Evolutionary conservation across 1,140 invertebrate species (phyloP).

Genomic region (Nylanderia fulva): DNA sequence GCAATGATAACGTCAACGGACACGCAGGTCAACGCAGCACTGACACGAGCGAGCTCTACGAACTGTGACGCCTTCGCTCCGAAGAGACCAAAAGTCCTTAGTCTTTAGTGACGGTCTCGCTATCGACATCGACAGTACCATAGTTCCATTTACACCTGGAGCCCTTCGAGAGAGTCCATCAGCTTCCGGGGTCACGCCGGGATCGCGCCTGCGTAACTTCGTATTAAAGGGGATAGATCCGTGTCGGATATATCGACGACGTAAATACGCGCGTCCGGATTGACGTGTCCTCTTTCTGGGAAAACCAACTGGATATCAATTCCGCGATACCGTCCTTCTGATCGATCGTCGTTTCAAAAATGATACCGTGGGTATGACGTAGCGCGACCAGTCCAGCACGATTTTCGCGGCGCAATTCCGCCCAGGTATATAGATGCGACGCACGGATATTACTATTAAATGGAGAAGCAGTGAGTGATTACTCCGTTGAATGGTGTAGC

Average conservation of each 20-base stretch:
- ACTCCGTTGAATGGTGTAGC: background rate
- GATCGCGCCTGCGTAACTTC: constrained; percentile 2
- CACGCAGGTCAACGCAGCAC: constrained; percentile 66
- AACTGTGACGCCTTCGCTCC: constrained; percentile 50
- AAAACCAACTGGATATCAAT: background rate
- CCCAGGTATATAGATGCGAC: background rate
- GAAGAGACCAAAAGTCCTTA: background rate
- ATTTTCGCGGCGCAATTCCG: background rate
- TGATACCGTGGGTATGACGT: background rate
- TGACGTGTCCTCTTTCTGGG: background rate
- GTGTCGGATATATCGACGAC: background rate
- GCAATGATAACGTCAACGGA: constrained; percentile 74
- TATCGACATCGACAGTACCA: too few relatives aligned
- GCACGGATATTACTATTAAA: constrained; percentile 30
- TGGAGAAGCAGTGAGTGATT: constrained; percentile 27
- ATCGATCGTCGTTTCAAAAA: background rate
- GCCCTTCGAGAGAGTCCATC: too few relatives aligned
- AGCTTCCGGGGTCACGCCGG: background rate
- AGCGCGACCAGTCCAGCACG: background rate
- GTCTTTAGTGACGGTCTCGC: constrained; percentile 24
- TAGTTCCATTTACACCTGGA: too few relatives aligned
- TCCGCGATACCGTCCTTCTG: background rate
- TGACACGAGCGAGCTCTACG: constrained; percentile 51
- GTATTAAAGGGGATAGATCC: constrained; percentile 4
- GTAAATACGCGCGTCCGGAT: too few relatives aligned